Conservation (phyloP, 2,113 vertebrate genomes). For the Ranitomeya imitator region DNA sequence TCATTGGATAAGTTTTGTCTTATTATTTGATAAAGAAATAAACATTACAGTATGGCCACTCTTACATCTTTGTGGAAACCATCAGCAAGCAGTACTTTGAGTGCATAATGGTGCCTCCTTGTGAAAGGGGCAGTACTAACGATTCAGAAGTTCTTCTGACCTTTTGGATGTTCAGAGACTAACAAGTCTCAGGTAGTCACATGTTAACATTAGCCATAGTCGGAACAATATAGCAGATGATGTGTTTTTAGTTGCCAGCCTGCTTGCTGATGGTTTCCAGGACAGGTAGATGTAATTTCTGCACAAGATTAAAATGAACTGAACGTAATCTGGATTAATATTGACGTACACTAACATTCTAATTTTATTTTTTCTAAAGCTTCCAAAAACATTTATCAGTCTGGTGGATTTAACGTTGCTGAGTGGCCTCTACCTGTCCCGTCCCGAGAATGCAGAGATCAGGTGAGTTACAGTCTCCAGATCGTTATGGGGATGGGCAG, state of each 20-base stretch:
- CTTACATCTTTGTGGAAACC: not conserved
- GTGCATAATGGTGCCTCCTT: too few relatives aligned
- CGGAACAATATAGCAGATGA: too few relatives aligned
- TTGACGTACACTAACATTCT: not conserved
- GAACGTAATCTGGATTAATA: not conserved
- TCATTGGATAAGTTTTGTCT: not conserved
- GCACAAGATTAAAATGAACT: not conserved
- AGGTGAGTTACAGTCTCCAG: constrained; percentile 63
- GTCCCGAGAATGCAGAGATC: constrained; percentile 47
- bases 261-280: not conserved
- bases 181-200: too few relatives aligned
- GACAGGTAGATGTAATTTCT: not conserved
- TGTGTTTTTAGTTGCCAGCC: too few relatives aligned
- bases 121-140: too few relatives aligned
- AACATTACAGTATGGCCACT: not conserved
- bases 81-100: not conserved
- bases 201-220: too few relatives aligned
- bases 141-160: too few relatives aligned
- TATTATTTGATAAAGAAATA: not conserved
- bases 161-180: too few relatives aligned
- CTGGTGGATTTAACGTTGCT: constrained; percentile 71
- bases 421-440: constrained; percentile 10
- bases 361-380: constrained; percentile 59
- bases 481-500: not conserved
- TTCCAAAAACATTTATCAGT: constrained; percentile 74